phyloP scores from a whole-genome alignment of 1,140 invertebrate species.

The Fopius arisanus region DNA sequence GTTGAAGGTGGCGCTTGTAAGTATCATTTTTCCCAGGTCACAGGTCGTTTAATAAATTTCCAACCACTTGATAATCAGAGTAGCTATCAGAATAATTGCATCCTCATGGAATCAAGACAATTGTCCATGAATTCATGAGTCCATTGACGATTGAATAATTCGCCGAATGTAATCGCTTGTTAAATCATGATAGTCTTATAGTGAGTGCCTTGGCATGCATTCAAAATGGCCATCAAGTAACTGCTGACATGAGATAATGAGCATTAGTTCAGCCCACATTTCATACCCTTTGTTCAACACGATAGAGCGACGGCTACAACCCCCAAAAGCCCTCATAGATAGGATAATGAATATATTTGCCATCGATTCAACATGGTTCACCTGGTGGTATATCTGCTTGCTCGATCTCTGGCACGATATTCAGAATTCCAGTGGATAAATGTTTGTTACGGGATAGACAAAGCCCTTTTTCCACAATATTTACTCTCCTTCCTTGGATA shows the following conservation, averaged over 20 bases:
- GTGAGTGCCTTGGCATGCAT: background rate
- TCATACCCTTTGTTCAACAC: background rate
- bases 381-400: background rate
- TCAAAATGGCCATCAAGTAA: background rate
- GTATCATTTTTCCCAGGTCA: constrained; percentile 46
- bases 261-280: background rate
- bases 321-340: background rate
- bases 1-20: constrained; percentile 46
- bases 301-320: background rate
- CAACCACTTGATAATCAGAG: background rate
- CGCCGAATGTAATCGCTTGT: background rate
- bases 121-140: background rate
- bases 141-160: background rate
- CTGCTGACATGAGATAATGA: constrained; percentile 11
- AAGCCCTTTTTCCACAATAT: too few relatives aligned
- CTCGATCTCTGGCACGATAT: background rate
- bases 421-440: background rate
- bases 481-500: too few relatives aligned
- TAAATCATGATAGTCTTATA: constrained; percentile 1
- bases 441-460: too few relatives aligned
- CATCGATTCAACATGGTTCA: background rate
- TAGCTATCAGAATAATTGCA: background rate
- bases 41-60: constrained; percentile 41
- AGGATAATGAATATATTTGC: background rate
- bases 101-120: too few relatives aligned